Base-by-base conservation (phyloP, 2,888 invertebrate species). In the Idaea biselata region DNA sequence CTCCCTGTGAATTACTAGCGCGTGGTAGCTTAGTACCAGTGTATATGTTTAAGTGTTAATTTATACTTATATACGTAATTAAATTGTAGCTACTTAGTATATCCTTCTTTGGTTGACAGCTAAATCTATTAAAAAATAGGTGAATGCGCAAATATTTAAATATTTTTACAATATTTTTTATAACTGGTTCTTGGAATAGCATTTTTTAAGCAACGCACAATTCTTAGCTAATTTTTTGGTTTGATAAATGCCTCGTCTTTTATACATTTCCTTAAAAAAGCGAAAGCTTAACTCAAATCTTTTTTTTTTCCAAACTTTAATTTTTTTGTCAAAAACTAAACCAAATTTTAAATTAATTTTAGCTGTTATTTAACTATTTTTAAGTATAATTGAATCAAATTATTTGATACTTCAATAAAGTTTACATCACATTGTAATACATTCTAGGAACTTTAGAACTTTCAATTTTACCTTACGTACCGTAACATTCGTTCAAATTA, bases 41-140 rank as follows among this genome's bases (percentile, higher is more conserved):
- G 80, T 80, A 80, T 76, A 76, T 72, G 74, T 70, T 61, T 79
- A 80, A 76, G 78, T 80, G 78, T 80, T 78, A 79, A 73, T 79
- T 73, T 73, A 73, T 73, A 70, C 72, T 79, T 77, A 77, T 74
- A 68, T 79, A 74, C 73, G 75, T 69, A 73, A 76, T 73, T 67
- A 71, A 68, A 67, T 73, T 66, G 55, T 65, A 63, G 66, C 68
- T 69, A 69, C 65, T 70, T 72, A 64, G 63, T 64, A 68, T 65
- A 65, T 64, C 64, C 62, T 63, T 68, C 65, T 25, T 25, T 64
- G 58, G 58, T 61, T 44, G 44, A 44, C 44, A 44, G 44, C 44
- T 44, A 14, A 73, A 71, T 74, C 68, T 67, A 62, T 25, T 25
- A 67, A 69, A 73, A 69, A 74, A 73, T 74, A 74, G 74, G 74